Percentiles rank a stretch among this genome's conserved stretches.
These are phyloP conservation scores for Maconellicoccus hirsutus DNA, from an alignment of 1,140 invertebrate species.

Conservation along the genomic window DNA sequence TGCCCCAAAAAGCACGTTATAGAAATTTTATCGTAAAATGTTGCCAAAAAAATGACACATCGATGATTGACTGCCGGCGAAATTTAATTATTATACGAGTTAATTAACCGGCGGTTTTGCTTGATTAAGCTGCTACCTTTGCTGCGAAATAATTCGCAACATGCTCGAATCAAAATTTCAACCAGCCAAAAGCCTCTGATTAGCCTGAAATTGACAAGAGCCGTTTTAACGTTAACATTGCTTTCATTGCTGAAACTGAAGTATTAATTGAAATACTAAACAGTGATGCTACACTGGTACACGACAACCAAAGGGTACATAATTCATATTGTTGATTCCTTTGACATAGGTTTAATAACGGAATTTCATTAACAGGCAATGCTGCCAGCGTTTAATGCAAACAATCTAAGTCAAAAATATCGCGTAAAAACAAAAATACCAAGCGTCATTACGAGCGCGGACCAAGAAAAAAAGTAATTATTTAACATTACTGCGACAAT, in stretches of 20 bases:
- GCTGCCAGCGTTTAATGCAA: background rate
- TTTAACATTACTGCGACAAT: no score
- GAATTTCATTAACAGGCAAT: conserved; percentile 5
- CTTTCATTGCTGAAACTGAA: background rate
- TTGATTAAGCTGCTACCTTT: no score
- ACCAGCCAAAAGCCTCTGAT: background rate
- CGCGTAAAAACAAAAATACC: background rate
- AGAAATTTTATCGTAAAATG: no score
- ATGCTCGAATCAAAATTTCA: background rate
- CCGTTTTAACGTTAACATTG: background rate
- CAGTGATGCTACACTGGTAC: background rate
- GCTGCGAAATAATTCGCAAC: background rate
- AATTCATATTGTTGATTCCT: background rate
- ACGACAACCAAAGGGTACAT: background rate
- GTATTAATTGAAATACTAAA: conserved; percentile 6
- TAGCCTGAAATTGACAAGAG: conserved; percentile 4
- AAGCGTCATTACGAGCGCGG: no score
- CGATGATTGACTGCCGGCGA: background rate
- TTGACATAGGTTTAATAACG: conserved; percentile 7
- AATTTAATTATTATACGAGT: background rate
- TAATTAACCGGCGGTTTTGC: background rate
- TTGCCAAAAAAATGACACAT: no score
- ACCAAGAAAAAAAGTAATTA: no score
- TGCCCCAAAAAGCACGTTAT: no score
- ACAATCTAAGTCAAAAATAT: background rate